Evolutionary conservation across 2,888 invertebrate species (phyloP), one percentile per base, ranked within the genome.

Genomic region (Zeuzera pyrina): DNA sequence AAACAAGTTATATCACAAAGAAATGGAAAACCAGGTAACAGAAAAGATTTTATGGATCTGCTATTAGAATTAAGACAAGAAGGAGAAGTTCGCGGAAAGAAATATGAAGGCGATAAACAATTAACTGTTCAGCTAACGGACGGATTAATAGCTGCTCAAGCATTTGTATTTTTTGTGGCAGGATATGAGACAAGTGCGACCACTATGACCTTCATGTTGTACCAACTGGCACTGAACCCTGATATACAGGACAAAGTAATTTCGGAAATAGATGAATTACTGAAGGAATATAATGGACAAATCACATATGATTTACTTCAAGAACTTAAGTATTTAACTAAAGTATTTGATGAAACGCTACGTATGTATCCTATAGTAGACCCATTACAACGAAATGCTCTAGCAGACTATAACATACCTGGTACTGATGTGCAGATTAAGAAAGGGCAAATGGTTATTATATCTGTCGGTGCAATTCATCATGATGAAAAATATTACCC

Each of bases 281-380:
- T 71, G 5, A 32, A 45, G 1, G 52, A 54, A 29, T 38, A 58
- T 30, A 43, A 61, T 3, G 68, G 64, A 0, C 38, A 65, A 35
- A 29, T 83, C 12, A 62, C 62, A 2, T 79, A 74, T 22, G 76
- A 81, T 1, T 40, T 54, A 0, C 26, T 84, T 6, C 51, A 46
- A 12, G 69, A 72, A 12, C 58, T 84, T 61, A 47, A 49, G 8
- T 83, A 79, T 38, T 35, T 83, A 32, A 64, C 68, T 11, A 61
- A 62, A 49, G 67, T 67, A 8, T 57, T 76, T 7, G 52, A 56
- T 30, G 85, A 85, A 46, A 66, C 73, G 0, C 45, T 84, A 13
- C 52, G 85, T 13, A 66, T 72, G 40, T 77, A 71, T 49, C 78
- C 84, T 2, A 65, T 79, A 1, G 57, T 72, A 2, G 60, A 66